A percentile compares a stretch with the other conserved stretches of the same genome.
Evolutionary conservation across 1,140 invertebrate species (phyloP).

Genomic region (Octopus sinensis): DNA sequence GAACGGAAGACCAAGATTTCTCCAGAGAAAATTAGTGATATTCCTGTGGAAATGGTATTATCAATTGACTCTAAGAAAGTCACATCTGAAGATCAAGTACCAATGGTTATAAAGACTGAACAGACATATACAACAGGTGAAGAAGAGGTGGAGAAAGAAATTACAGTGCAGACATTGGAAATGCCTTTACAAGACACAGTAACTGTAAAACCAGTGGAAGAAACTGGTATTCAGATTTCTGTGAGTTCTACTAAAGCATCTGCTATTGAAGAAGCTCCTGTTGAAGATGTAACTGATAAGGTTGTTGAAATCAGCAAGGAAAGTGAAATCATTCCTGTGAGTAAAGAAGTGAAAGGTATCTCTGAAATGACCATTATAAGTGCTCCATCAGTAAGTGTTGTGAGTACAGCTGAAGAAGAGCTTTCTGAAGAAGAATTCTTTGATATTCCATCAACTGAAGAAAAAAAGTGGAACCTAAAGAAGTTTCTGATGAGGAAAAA

Average conservation of each 20-base stretch:
- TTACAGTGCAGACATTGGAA: slow-evolving; percentile 1
- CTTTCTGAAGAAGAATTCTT: neutral
- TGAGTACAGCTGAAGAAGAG: neutral
- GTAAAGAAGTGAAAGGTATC: too few relatives aligned
- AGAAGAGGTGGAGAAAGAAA: too few relatives aligned
- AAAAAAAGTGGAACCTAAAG: too few relatives aligned
- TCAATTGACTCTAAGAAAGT: neutral
- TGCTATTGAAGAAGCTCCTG: neutral
- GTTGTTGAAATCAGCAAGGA: neutral
- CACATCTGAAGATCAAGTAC: neutral
- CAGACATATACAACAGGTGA: neutral
- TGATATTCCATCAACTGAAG: neutral
- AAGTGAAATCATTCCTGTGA: too few relatives aligned
- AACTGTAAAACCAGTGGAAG: neutral
- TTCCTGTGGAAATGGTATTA: slow-evolving; percentile 11
- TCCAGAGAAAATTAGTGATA: neutral
- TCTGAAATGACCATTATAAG: too few relatives aligned
- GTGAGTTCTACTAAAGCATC: neutral
- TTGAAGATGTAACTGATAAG: neutral
- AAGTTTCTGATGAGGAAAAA: too few relatives aligned
- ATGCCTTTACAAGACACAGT: neutral
- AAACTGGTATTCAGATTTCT: neutral
- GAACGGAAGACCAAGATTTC: neutral
- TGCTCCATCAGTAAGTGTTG: neutral
- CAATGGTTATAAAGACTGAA: neutral